phyloP scores from a whole-genome alignment of 1,140 invertebrate genomes.

The Spodoptera frugiperda region DNA sequence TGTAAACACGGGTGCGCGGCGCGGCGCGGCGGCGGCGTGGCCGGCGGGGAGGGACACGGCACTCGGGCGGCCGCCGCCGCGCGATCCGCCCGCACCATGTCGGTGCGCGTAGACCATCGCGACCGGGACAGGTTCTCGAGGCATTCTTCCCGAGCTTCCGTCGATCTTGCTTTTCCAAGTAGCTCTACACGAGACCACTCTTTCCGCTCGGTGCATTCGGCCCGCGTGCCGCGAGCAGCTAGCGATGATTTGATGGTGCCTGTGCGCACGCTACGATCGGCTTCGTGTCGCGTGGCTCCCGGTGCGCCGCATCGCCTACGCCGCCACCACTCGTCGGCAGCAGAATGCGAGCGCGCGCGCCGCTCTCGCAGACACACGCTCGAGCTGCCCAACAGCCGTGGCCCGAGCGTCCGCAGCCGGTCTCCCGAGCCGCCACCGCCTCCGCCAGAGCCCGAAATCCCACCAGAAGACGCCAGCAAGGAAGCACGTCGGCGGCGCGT shows the following conservation, averaged over 20 bases:
- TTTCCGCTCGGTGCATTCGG: conserved; percentile 79
- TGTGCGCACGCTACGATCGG: conserved; percentile 78
- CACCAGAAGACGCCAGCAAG: conserved; percentile 75
- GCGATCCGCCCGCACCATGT: conserved; percentile 78
- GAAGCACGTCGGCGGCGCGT: conserved; percentile 88
- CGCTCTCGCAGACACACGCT: conserved; percentile 77
- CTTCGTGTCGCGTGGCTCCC: conserved; percentile 76
- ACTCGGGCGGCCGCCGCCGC: conserved; percentile 80
- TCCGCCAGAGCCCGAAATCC: conserved; percentile 71
- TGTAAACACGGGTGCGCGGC: conserved; percentile 73
- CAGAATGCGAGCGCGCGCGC: conserved; percentile 80
- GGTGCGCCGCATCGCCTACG: conserved; percentile 79
- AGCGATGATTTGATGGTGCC: conserved; percentile 83
- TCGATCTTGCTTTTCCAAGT: conserved; percentile 78
- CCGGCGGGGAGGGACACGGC: conserved; percentile 69
- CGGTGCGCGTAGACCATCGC: conserved; percentile 77
- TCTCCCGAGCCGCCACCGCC: conserved; percentile 74
- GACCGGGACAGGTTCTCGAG: conserved; percentile 80
- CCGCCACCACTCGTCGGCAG: conserved; percentile 79
- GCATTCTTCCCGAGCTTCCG: conserved; percentile 82
- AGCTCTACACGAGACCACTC: conserved; percentile 77
- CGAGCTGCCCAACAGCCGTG: conserved; percentile 75
- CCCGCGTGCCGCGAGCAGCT: conserved; percentile 74
- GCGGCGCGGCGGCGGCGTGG: conserved; percentile 54
- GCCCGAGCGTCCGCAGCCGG: conserved; percentile 76